Conservation (phyloP, 53 echinoderm and acorn worm species). For the Henricia sp. region DNA sequence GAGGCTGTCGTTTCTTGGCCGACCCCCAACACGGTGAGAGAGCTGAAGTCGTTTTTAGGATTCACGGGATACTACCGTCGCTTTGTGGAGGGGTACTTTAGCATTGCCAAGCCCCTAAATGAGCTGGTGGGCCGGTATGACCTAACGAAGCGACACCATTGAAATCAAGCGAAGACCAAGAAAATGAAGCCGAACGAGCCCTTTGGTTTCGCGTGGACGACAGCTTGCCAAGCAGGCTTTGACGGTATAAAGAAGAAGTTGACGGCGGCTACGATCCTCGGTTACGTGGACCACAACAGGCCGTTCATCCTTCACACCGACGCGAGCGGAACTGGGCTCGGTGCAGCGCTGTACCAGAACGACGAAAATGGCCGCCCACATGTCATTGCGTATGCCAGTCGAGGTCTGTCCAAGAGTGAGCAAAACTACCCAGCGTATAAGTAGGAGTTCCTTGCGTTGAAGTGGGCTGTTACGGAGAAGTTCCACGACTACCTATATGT, state of each 20-base stretch:
- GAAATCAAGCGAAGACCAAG: too few species aligned
- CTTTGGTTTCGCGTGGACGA: constrained; percentile 50
- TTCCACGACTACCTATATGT: constrained; percentile 70
- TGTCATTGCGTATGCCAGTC: constrained; percentile 60
- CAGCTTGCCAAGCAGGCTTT: constrained; percentile 57
- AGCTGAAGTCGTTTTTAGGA: constrained; percentile 70
- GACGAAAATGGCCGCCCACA: background rate
- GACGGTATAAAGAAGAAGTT: constrained; percentile 44
- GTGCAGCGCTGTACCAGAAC: constrained; percentile 37
- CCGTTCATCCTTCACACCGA: constrained; percentile 72
- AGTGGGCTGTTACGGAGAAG: constrained; percentile 76
- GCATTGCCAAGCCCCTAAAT: constrained; percentile 70
- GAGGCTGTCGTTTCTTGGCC: constrained; percentile 69
- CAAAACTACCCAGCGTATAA: constrained; percentile 65
- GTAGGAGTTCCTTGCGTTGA: constrained; percentile 65
- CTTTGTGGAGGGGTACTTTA: constrained; percentile 66
- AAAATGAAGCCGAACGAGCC: constrained; percentile 32
- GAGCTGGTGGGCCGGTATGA: background rate
- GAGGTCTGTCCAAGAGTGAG: too few species aligned
- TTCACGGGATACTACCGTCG: constrained; percentile 78
- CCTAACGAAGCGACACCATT: background rate
- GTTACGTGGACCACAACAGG: constrained; percentile 61
- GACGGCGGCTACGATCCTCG: constrained; percentile 48
- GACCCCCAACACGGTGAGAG: constrained; percentile 36
- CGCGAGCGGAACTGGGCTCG: constrained; percentile 60